Percentiles rank a stretch among this genome's conserved stretches.
Conservation (phyloP, 2,797 vertebrate genomes). For the Molothrus ater region DNA sequence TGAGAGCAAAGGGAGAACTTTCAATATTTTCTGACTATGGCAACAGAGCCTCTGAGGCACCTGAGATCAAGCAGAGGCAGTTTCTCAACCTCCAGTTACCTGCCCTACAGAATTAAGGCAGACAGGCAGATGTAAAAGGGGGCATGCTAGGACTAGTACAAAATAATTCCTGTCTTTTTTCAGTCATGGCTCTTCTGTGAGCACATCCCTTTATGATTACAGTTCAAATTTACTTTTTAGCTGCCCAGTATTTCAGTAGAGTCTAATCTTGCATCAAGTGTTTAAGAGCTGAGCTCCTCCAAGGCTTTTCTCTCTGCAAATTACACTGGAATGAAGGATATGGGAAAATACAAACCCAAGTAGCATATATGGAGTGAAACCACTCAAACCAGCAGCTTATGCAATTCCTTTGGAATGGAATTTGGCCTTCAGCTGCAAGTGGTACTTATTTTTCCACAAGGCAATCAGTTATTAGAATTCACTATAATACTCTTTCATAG, state of each 20-base stretch:
- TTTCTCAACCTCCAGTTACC: not conserved
- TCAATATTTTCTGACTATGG: not conserved
- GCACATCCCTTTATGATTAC: not conserved
- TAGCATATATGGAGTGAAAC: constrained; percentile 20
- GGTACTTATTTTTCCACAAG: constrained; percentile 6
- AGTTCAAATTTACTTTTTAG: not conserved
- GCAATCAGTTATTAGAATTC: not conserved
- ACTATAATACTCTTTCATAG: constrained; percentile 3
- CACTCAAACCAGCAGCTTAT: constrained; percentile 32
- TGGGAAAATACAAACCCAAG: not conserved
- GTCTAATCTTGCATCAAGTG: not conserved
- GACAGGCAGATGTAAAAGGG: not conserved
- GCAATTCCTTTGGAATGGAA: constrained; percentile 50
- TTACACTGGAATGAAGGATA: not conserved
- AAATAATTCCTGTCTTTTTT: constrained; percentile 14
- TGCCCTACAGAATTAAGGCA: not conserved
- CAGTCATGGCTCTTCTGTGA: not conserved
- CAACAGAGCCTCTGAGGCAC: not conserved
- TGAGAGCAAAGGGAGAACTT: constrained; percentile 14
- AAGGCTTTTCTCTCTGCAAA: not conserved
- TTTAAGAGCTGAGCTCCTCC: not conserved
- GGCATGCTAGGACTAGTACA: not conserved
- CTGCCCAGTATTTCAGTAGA: not conserved
- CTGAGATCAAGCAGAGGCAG: constrained; percentile 22
- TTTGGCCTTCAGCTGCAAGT: constrained; percentile 39